These are phyloP conservation scores for Podargus strigoides DNA, from an alignment of 2,797 vertebrate genomes.

Conservation along the genomic window DNA sequence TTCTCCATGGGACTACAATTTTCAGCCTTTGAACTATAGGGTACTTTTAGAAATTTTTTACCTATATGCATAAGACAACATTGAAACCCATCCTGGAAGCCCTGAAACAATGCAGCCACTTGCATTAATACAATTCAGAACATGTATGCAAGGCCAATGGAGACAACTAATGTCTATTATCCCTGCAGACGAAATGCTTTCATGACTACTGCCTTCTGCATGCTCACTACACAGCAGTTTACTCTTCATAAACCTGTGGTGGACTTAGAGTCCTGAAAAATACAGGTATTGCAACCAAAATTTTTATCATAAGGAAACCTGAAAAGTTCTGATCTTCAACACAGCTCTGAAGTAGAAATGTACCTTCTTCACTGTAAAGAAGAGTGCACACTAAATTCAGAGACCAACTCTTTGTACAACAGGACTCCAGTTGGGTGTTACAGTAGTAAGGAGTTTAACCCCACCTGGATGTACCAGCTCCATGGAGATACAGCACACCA, in stretches of 20 bases:
- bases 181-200: not conserved
- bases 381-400: not conserved
- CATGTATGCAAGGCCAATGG: not conserved
- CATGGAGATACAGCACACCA: not conserved
- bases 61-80: fast-evolving
- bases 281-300: not conserved
- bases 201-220: not conserved
- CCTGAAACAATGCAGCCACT: not conserved
- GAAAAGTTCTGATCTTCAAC: not conserved
- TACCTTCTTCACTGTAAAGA: not conserved
- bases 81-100: not conserved
- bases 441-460: not conserved
- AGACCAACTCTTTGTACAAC: not conserved
- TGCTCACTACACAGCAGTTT: not conserved
- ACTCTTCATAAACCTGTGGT: too few relatives aligned
- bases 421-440: not conserved
- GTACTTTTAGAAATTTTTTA: not conserved
- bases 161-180: not conserved
- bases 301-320: not conserved
- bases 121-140: not conserved
- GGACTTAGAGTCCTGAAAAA: not conserved
- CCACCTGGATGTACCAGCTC: not conserved
- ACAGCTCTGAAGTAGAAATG: not conserved
- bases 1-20: not conserved
- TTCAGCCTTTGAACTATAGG: not conserved